Evolutionary conservation across 2,797 vertebrate genomes (phyloP), one percentile per base, ranked within the genome.

Genomic region (Manis crassicaudata): DNA sequence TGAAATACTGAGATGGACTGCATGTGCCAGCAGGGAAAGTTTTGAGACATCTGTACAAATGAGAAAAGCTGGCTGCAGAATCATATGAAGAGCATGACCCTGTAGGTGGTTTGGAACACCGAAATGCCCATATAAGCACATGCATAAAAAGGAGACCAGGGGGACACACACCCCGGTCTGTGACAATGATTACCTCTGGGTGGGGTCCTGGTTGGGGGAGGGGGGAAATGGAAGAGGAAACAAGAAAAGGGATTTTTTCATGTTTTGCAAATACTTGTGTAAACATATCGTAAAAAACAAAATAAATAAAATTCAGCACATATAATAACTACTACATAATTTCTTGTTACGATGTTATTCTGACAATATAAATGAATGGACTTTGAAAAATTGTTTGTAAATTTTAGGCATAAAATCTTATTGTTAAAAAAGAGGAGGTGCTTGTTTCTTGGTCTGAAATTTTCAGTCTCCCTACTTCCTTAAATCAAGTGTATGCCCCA

Each of bases 271-370:
- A 40, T 29, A 84, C 25, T 50, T 80, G 4, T 43, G 56, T 25
- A 40, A 94, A 86, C 13, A 87, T 92, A 83, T 80, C 76, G 90
- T 85, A 81, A 90, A 68, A 94, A 63, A 73, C 25, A 87, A 95
- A 91, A 63, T 40, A 70, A 37, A 85, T 17, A 94, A 67, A 95
- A 88, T 85, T 80, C 72, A 83, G 67, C 40, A 84, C 5, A 68
- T 56, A 62, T 3, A 70, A 77, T 3, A 70, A 77, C 35, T 81
- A 96, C 3, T 83, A 76, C 9, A 76, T 27, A 60, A 9, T 80
- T 56, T 76, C 37, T 2, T 65, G 0, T 54, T 46, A 90, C 90
- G 86, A 95, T 77, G 84, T 79, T 56, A 90, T 52, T 18, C 52
- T 46, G 43, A 67, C 60, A 37, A 67, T 32, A 17, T 43, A 87